A percentile compares a stretch with the other conserved stretches of the same genome.
Evolutionary conservation across 2,797 vertebrate genomes (phyloP).

Genomic region (Acanthurus leucopareius): DNA sequence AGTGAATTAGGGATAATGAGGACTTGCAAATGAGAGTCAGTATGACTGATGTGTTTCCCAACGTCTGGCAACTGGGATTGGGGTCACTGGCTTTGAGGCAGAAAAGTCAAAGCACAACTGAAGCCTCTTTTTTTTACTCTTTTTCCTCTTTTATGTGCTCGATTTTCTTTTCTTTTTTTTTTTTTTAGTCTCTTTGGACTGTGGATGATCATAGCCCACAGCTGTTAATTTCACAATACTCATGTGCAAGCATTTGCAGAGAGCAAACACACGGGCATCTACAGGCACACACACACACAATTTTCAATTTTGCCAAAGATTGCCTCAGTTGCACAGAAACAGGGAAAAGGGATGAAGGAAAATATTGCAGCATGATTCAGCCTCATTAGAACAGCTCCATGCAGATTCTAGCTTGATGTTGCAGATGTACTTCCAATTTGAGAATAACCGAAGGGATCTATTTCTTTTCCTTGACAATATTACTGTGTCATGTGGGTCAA

Average conservation of each 20-base stretch:
- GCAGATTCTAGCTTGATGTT: conserved; percentile 32
- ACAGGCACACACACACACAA: conserved; percentile 2
- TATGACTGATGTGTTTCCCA: conserved; percentile 60
- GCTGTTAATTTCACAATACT: conserved; percentile 68
- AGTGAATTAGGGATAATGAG: conserved; percentile 64
- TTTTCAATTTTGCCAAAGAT: conserved; percentile 12
- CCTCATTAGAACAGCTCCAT: conserved; percentile 52
- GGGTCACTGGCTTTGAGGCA: conserved; percentile 67
- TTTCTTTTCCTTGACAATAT: conserved; percentile 35
- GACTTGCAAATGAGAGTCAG: conserved; percentile 58
- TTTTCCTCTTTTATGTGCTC: conserved; percentile 32
- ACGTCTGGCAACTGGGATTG: conserved; percentile 54
- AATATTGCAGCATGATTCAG: conserved; percentile 49
- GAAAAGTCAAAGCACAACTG: conserved; percentile 52
- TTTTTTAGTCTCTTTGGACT: conserved; percentile 57
- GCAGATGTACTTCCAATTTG: conserved; percentile 58
- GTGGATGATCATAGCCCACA: conserved; percentile 56
- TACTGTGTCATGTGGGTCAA: conserved; percentile 67
- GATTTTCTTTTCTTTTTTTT: conserved; percentile 3
- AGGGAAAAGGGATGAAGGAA: conserved; percentile 36
- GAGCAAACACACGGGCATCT: conserved; percentile 16
- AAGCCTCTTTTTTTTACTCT: conserved; percentile 31
- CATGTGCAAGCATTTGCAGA: conserved; percentile 31
- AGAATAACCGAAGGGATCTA: conserved; percentile 34
- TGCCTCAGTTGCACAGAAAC: conserved; percentile 37